phyloP scores from a whole-genome alignment of 2,797 vertebrate species.

The Sebastes nivosus region DNA sequence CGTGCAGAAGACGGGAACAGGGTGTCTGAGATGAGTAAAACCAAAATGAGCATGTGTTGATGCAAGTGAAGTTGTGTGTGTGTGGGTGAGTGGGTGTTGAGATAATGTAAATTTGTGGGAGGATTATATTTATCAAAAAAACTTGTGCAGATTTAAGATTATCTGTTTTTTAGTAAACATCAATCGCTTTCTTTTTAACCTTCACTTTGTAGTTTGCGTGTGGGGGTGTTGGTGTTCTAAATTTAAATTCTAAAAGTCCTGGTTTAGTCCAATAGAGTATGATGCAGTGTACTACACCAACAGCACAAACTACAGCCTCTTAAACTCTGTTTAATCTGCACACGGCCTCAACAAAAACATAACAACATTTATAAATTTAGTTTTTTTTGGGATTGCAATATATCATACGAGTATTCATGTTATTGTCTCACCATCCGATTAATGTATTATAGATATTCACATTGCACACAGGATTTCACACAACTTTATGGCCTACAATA shows the following conservation, averaged over 20 bases:
- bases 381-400: background rate
- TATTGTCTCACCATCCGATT: background rate
- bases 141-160: background rate
- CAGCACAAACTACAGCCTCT: background rate
- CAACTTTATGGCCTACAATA: too few species aligned
- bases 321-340: background rate
- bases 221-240: background rate
- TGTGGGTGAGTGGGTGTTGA: background rate
- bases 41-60: constrained; percentile 1
- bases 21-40: constrained; percentile 28
- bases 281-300: background rate
- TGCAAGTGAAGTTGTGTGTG: background rate
- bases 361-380: background rate
- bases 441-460: background rate
- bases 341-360: background rate
- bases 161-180: background rate
- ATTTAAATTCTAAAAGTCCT: background rate
- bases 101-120: background rate
- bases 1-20: constrained; percentile 2
- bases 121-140: constrained; percentile 17
- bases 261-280: background rate
- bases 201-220: background rate
- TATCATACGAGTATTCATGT: background rate
- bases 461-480: background rate
- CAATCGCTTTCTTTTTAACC: background rate